Evolutionary conservation across 2,113 vertebrate species (phyloP), one percentile per base, ranked within the genome.

Genomic region (Aegotheles bennettii): DNA sequence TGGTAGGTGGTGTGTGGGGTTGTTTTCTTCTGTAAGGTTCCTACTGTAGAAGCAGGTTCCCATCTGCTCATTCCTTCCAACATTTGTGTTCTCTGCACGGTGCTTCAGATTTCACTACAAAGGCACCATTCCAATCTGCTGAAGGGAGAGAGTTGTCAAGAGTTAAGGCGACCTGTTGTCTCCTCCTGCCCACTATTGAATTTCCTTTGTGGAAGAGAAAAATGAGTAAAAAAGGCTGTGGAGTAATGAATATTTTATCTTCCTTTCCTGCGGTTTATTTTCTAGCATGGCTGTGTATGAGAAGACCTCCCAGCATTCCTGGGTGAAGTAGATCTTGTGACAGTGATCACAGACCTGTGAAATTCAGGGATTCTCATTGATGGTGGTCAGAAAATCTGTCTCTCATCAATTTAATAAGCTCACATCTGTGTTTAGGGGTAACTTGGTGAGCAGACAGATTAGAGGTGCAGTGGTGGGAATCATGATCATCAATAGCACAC

Each of bases 31-130:
- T 68, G 35, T 16, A 38, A 75, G 26, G 18, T 70, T 77, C 64
- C 74, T 77, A 5, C 48, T 90, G 63, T 15, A 57, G 67, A n/a
- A 86, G 21, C 31, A 40, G 69, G 21, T 92, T 77, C 57, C 89
- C 84, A 35, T 89, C 84, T 93, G 65, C 40, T 82, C 8, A 2
- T 71, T 87, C 48, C 40, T 95, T 82, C 70, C 61, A 69, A 14
- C 10, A 7, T 60, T 57, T 13, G 6, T 68, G 9, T 68, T 50
- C 35, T 76, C 48, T 78, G 33, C 48, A 13, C 5, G 0, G 10
- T 24, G 13, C 50, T 53, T 85, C 35, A 38, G 10, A 65, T 73
- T 69, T 29, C 35, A 33, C n/a, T 75, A 9, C 14, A 25, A 26
- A 73, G 40, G 33, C 19, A 2, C 2, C 11, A 31, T 73, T 36